Base-by-base conservation (phyloP, 2,888 invertebrate species). In the Odontomyia ornata region DNA sequence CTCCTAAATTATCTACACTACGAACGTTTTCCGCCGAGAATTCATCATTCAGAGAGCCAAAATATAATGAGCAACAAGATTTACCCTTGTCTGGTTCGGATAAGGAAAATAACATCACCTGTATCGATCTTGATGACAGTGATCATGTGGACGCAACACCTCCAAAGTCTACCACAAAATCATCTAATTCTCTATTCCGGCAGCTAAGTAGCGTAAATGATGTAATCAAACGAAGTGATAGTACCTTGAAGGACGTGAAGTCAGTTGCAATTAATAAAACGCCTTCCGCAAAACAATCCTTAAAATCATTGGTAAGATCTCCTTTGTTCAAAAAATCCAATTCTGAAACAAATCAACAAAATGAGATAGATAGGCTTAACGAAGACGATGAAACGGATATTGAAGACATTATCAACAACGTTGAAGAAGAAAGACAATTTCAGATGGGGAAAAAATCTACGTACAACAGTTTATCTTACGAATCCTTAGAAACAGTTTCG, bases 401-500 rank as follows among this genome's bases (percentile, higher is more conserved):
- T 13, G 76, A 76, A 1, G 84, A 84, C 5, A 82, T 86, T 23
- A 69, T 86, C 9, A 82, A 83, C 3, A 83, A 84, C 69, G 83
- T 86, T 13, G 81, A 82, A n/a, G 83, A 84, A 56, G 83, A 85
- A 65, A 83, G 84, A 25, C 82, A 83, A n/a, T 78, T 82, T 1
- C 72, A 83, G 7, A 81, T 82, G 76, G 86, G 86, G 0, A 82
- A 80, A 1, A 81, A 82, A 76, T 84, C 86, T 0, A 78, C 82
- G 21, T 86, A 81, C 47, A 83, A 82, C 76, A 78, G 80, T 28
- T 84, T 81, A 77, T 82, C 82, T 5, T 86, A 85, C 76, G 81
- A 80, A 46, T 83, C 84, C 72, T 84, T 85, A 75, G 85, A 86
- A 56, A 15, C 43, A 23, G 60, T 73, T 4, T 25, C 23, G 3